A percentile compares a stretch with the other conserved stretches of the same genome.
phyloP scores from a whole-genome alignment of 2,888 invertebrate species.

The Ceratothoa steindachneri region DNA sequence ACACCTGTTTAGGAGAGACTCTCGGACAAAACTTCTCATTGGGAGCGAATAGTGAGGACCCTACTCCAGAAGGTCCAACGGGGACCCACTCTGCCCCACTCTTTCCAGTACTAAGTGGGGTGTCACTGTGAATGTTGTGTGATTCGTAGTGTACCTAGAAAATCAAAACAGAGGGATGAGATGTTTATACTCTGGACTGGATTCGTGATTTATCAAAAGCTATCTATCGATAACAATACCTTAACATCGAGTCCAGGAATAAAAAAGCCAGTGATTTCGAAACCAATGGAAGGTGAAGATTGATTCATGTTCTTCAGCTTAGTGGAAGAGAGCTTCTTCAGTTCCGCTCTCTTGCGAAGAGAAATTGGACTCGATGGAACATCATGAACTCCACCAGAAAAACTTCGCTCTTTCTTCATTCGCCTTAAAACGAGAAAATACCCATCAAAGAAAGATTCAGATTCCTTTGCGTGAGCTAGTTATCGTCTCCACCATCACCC shows the following conservation, averaged over 20 bases:
- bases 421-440: not conserved
- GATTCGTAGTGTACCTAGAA: conserved; percentile 73
- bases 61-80: not conserved
- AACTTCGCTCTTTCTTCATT: conserved; percentile 70
- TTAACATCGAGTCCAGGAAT: conserved; percentile 88
- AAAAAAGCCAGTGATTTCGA: conserved; percentile 65
- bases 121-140: conserved; percentile 65
- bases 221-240: conserved; percentile 55
- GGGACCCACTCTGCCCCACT: conserved; percentile 5
- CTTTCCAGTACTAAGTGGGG: conserved; percentile 30
- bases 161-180: not conserved
- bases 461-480: too few species aligned
- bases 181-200: not conserved
- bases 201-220: not conserved
- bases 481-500: too few species aligned
- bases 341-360: not conserved
- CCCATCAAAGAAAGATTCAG: too few species aligned
- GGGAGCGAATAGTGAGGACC: not conserved
- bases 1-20: not conserved
- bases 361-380: conserved; percentile 52
- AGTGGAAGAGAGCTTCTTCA: not conserved
- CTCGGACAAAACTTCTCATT: not conserved
- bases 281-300: conserved; percentile 52
- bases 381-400: conserved; percentile 63
- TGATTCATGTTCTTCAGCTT: conserved; percentile 48